Percentiles rank a stretch among this genome's conserved stretches.
phyloP scores from a whole-genome alignment of 2,888 invertebrate genomes.

The Mesorhabditis belari region DNA sequence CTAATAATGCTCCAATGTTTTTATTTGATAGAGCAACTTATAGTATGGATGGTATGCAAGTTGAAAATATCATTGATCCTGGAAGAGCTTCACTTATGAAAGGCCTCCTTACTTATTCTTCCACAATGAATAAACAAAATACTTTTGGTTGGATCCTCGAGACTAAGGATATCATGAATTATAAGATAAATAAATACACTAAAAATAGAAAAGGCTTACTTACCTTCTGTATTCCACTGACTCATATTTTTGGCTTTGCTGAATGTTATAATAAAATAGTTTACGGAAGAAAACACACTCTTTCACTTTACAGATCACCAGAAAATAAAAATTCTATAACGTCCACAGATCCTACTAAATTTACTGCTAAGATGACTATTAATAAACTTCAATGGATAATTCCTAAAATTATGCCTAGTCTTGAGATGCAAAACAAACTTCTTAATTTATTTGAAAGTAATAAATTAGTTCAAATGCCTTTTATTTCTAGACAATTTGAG shows the following conservation, averaged over 20 bases:
- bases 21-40: conserved; percentile 32
- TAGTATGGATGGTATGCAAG: conserved; percentile 24
- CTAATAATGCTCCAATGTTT: conserved; percentile 32
- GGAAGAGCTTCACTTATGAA: conserved; percentile 30
- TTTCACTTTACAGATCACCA: conserved; percentile 30
- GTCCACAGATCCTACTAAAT: conserved; percentile 23
- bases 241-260: conserved; percentile 34
- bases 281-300: conserved; percentile 30
- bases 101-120: no score
- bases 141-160: conserved; percentile 33
- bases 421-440: conserved; percentile 35
- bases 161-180: conserved; percentile 19
- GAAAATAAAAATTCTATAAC: conserved; percentile 23
- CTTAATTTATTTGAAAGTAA: conserved; percentile 24
- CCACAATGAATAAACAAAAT: no score
- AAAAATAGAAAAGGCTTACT: conserved; percentile 27
- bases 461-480: conserved; percentile 26
- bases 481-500: conserved; percentile 33
- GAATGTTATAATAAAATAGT: conserved; percentile 36
- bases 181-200: conserved; percentile 32
- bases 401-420: conserved; percentile 30
- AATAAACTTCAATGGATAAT: conserved; percentile 38
- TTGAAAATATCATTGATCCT: no score
- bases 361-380: conserved; percentile 22
- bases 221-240: conserved; percentile 31